Evolutionary conservation across 1,140 invertebrate genomes (phyloP), one percentile per base, ranked within the genome.

Genomic region (Papilio helenus): DNA sequence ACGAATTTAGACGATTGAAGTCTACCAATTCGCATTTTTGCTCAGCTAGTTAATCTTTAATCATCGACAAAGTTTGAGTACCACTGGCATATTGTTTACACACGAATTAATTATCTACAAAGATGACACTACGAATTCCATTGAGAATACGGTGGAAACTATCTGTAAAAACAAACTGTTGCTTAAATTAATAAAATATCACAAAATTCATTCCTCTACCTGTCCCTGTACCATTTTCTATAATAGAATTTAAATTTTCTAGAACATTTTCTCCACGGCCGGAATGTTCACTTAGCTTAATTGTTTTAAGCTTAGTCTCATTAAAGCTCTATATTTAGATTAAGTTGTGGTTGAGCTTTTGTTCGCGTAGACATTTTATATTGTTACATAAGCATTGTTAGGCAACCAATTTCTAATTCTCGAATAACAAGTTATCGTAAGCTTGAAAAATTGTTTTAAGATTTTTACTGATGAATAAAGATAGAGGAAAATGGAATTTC

Each of bases 291-390:
- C 58, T 61, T 61, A 61, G 23, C 58, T 61, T 61, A 61, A 61
- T 61, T 61, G 58, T 61, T 61, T 26, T 61, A 61, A 61, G 58
- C 58, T 26, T 23, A 61, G 55, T 23, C 55, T 20, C 58, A 65
- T 65, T 68, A 14, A 68, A 29, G 26, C 34, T 68, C 61, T 68
- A 68, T 29, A 26, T 68, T 65, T 68, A 68, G 61, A 68, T 68
- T 16, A 68, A 68, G 26, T 68, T 34, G 61, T 68, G 61, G 61
- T 29, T 68, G 26, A 68, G 61, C 26, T 34, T 65, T 68, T 68
- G 61, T 68, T 68, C 14, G 61, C 61, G 61, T 68, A 68, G 61
- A 68, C 61, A 68, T 68, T 68, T 23, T 16, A 26, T 68, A 4
- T 68, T 12, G 26, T 68, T 68, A 68, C 26, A 16, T 29, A 68